A percentile compares a stretch with the other conserved stretches of the same genome.
phyloP scores from a whole-genome alignment of 2,113 vertebrate species.

The Dendrocopos noguchii region DNA sequence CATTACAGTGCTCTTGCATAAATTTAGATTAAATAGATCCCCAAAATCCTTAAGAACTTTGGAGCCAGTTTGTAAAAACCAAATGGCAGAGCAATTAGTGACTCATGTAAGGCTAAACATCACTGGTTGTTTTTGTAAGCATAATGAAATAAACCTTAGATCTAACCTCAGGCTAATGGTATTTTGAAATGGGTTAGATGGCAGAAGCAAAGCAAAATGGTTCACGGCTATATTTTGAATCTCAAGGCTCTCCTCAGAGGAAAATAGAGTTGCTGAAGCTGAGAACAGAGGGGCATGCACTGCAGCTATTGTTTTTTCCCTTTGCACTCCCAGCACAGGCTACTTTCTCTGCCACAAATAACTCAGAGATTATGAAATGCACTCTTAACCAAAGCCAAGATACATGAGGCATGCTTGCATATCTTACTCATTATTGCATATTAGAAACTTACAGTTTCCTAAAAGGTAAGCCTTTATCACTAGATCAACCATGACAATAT shows the following conservation, averaged over 20 bases:
- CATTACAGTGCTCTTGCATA: constrained; percentile 47
- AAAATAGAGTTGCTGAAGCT: constrained; percentile 26
- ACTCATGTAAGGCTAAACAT: constrained; percentile 41
- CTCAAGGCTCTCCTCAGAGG: constrained; percentile 38
- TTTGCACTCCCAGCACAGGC: not conserved
- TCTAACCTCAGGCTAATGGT: constrained; percentile 54
- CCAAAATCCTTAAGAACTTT: not conserved
- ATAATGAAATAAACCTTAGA: constrained; percentile 36
- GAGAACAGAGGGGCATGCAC: not conserved
- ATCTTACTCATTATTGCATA: not conserved
- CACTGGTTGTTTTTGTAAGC: constrained; percentile 13
- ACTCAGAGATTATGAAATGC: not conserved
- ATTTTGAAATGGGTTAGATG: constrained; percentile 20
- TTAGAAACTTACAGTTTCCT: constrained; percentile 18
- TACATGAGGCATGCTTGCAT: not conserved
- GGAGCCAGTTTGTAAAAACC: constrained; percentile 6
- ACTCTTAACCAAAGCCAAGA: not conserved
- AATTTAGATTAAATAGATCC: constrained; percentile 47
- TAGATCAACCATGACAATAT: constrained; percentile 4
- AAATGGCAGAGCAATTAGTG: not conserved
- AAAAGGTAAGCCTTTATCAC: constrained; percentile 13
- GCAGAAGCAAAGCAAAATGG: constrained; percentile 46
- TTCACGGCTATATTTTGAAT: constrained; percentile 51
- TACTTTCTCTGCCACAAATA: not conserved
- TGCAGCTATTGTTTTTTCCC: not conserved